Evolutionary conservation across 2,113 vertebrate species (phyloP).

Genomic region (Macquaria australasica): DNA sequence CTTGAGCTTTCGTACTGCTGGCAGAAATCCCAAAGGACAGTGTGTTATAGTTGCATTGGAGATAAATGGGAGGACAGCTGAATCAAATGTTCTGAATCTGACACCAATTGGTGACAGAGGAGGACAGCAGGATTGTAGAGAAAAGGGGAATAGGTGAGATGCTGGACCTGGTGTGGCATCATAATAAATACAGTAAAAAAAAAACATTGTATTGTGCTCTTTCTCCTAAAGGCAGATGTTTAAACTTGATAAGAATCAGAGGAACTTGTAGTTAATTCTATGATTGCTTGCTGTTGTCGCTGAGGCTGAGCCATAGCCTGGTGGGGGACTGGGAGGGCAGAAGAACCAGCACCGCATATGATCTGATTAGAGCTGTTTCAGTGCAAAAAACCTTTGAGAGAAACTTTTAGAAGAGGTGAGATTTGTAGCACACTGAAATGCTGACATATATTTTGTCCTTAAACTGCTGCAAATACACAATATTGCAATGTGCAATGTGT

Average conservation of each 20-base stretch:
- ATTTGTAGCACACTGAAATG: background rate
- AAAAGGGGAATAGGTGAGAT: background rate
- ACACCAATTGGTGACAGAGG: background rate
- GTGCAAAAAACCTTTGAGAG: background rate
- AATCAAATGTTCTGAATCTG: background rate
- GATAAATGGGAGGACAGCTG: background rate
- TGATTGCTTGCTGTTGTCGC: background rate
- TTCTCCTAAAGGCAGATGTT: background rate
- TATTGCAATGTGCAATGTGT: background rate
- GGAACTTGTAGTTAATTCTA: background rate
- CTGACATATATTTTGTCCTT: background rate
- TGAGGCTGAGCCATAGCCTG: background rate
- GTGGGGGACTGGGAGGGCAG: background rate
- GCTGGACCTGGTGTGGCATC: background rate
- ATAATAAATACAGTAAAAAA: background rate
- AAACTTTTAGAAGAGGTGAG: background rate
- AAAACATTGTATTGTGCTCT: background rate
- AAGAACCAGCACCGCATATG: background rate
- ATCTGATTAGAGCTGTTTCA: background rate
- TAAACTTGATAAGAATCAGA: background rate
- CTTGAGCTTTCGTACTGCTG: slow-evolving; percentile 18
- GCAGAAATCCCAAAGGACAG: slow-evolving; percentile 26
- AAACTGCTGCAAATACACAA: background rate
- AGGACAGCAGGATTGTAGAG: background rate
- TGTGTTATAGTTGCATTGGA: slow-evolving; percentile 4